Evolutionary conservation across 2,888 invertebrate genomes (phyloP).

Genomic region (Rhingia campestris): DNA sequence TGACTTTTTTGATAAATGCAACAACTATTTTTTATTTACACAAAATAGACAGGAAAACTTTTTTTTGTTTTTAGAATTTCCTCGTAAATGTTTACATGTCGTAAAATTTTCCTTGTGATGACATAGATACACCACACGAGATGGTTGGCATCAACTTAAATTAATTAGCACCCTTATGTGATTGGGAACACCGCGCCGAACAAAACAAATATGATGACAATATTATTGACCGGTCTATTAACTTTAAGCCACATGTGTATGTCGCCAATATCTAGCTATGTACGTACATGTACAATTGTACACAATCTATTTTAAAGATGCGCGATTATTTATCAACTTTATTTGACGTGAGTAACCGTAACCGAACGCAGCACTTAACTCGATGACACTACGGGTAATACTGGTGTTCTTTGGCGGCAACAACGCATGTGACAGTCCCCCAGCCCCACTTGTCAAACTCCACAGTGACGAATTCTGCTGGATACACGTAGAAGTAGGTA

Average conservation of each 20-base stretch:
- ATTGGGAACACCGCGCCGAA: constrained; percentile 18
- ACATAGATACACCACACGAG: constrained; percentile 9
- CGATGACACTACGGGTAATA: constrained; percentile 49
- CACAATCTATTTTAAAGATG: constrained; percentile 26
- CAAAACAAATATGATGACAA: constrained; percentile 8
- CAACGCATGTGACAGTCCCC: constrained; percentile 23
- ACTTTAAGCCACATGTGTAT: neutral
- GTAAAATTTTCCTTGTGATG: neutral
- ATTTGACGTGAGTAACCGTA: neutral
- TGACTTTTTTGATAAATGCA: too few relatives aligned
- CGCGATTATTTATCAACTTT: constrained; percentile 2
- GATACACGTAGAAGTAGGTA: constrained; percentile 20
- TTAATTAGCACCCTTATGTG: constrained; percentile 58
- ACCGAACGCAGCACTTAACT: constrained; percentile 43
- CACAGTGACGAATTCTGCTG: constrained; percentile 1
- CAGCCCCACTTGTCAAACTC: constrained; percentile 27
- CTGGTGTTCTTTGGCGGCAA: constrained; percentile 50
- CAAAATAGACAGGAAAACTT: neutral
- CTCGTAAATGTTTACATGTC: constrained; percentile 40
- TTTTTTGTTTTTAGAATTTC: constrained; percentile 26
- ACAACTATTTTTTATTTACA: too few relatives aligned
- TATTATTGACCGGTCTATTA: neutral
- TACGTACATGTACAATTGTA: too few relatives aligned
- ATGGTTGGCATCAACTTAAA: constrained; percentile 1
- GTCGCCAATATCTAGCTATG: too few relatives aligned